Conservation (phyloP, 2,888 invertebrate species). For the Oxycera nigricornis region DNA sequence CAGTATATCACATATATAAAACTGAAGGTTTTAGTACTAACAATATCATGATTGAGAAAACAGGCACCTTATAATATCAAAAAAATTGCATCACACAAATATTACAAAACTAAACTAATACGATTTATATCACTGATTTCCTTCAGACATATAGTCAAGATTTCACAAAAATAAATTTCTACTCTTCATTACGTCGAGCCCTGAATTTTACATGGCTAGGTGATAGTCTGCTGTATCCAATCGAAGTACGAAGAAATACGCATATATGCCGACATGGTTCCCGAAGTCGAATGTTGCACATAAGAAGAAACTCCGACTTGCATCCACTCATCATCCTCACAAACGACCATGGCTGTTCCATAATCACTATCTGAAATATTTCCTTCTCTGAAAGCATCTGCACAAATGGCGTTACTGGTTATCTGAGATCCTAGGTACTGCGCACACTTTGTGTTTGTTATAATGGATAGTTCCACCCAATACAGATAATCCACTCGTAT, state of each 20-base stretch:
- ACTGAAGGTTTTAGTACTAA: no score
- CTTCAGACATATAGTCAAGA: background rate
- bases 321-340: slow-evolving; percentile 47
- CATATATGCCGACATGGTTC: slow-evolving; percentile 23
- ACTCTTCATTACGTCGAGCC: background rate
- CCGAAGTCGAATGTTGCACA: slow-evolving; percentile 47
- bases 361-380: slow-evolving; percentile 59
- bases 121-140: background rate
- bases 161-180: background rate
- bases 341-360: slow-evolving; percentile 55
- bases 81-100: no score
- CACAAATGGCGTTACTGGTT: slow-evolving; percentile 54
- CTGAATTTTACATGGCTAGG: background rate
- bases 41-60: no score
- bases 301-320: slow-evolving; percentile 60
- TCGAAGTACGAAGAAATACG: slow-evolving; percentile 28
- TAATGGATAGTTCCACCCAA: slow-evolving; percentile 51
- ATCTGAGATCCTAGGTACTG: slow-evolving; percentile 47
- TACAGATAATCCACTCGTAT: slow-evolving; percentile 51
- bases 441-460: slow-evolving; percentile 53
- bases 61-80: no score
- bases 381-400: slow-evolving; percentile 47
- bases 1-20: no score
- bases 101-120: background rate
- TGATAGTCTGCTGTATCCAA: slow-evolving; percentile 8